Evolutionary conservation across 2,797 vertebrate genomes (phyloP), one percentile per base, ranked within the genome.

Genomic region (Pseudopleuronectes americanus): DNA sequence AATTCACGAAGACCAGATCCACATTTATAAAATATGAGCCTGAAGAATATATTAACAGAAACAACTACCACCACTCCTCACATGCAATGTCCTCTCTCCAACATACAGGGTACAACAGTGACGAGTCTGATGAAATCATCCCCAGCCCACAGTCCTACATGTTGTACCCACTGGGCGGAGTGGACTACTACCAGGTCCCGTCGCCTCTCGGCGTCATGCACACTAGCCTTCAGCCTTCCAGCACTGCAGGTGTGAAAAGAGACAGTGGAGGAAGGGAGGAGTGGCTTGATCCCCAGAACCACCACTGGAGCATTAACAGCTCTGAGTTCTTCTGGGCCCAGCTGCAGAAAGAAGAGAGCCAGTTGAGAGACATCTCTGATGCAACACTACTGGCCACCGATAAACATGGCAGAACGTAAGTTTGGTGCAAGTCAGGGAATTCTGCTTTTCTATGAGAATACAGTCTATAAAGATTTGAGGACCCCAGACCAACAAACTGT

Each of bases 251-350:
- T 17, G 0, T 0, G 3, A 51, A 17, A 1, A 5, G 24, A n/a
- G 54, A 26, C 0, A 8, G 14, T 3, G 63, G 64, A 22, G 2
- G 0, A 23, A 28, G 2, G 48, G 54, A 71, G 12, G 61, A 77
- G 13, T 47, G 73, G 69, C 24, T 52, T 0, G 12, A 71, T 33
- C 51, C 64, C 8, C 64, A 28, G 56, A 70, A 62, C 53, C 53
- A 45, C 3, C 41, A 55, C 31, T 85, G 79, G 71, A 28, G 64
- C 43, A 12, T 10, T 56, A 88, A 87, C 19, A 65, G 68, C 64
- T 68, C 89, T 0, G 77, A 81, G 24, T 95, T 94, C 83, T 96
- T 96, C 88, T 91, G 93, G 88, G 92, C 89, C 21, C 96, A 96
- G 85, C 91, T 96, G 36, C 88, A 84, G 77, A 90, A 70, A 67